Percentiles rank a stretch among this genome's conserved stretches.
phyloP scores from a whole-genome alignment of 2,888 invertebrate species.

The Cryptosula pallasiana region DNA sequence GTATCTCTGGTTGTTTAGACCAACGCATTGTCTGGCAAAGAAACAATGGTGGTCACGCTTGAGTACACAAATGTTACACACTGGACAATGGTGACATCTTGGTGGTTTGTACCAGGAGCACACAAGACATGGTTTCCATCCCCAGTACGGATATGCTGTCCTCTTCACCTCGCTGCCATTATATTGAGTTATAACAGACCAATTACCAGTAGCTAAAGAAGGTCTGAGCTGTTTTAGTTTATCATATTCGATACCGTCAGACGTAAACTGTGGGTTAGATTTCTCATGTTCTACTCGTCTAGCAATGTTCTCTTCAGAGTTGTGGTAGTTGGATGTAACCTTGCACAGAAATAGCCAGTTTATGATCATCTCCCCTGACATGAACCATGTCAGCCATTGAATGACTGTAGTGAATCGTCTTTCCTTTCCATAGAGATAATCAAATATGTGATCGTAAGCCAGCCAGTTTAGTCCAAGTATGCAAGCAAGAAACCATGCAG shows the following conservation, averaged over 20 bases:
- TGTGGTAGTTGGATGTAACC: constrained; percentile 34
- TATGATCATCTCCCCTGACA: constrained; percentile 35
- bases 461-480: constrained; percentile 18
- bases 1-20: constrained; percentile 43
- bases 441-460: constrained; percentile 13
- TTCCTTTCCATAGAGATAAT: neutral
- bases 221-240: neutral
- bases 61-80: constrained; percentile 44
- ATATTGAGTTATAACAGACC: constrained; percentile 13
- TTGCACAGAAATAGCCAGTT: constrained; percentile 43
- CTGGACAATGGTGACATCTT: constrained; percentile 44
- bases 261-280: neutral
- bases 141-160: constrained; percentile 43
- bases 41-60: constrained; percentile 50
- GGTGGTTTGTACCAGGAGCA: constrained; percentile 43
- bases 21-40: constrained; percentile 44
- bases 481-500: neutral
- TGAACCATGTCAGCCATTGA: constrained; percentile 33
- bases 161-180: constrained; percentile 24
- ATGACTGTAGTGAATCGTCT: neutral
- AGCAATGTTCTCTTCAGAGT: constrained; percentile 31
- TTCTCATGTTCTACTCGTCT: constrained; percentile 26
- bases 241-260: constrained; percentile 1
- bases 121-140: constrained; percentile 43
- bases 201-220: constrained; percentile 4